Conservation (phyloP, 2,113 vertebrate species). For the Zosterops lateralis region DNA sequence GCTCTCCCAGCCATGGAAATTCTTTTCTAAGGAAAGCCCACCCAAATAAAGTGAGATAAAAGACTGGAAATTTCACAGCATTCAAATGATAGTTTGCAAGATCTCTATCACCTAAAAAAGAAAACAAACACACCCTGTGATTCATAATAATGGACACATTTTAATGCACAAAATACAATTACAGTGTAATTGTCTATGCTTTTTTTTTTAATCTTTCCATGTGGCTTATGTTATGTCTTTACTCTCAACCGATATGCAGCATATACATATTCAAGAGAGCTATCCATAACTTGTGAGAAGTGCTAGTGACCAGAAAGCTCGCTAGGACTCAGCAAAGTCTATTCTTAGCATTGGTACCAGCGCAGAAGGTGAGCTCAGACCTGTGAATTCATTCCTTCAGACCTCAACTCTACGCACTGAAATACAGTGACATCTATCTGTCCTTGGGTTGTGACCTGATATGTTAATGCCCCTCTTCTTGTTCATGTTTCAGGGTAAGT, state of each 20-base stretch:
- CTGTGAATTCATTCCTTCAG: background rate
- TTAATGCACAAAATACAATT: background rate
- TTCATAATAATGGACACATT: background rate
- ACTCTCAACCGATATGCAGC: background rate
- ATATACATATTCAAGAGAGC: background rate
- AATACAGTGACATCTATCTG: background rate
- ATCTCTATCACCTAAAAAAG: background rate
- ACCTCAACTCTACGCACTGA: background rate
- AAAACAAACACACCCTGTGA: background rate
- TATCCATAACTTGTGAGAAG: background rate
- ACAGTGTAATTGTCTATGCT: background rate
- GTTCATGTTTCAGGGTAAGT: background rate
- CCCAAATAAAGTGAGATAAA: background rate
- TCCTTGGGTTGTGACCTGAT: background rate
- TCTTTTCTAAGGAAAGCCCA: background rate
- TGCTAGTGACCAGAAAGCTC: background rate
- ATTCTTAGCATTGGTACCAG: background rate
- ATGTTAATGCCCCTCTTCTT: background rate
- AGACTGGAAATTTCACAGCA: background rate
- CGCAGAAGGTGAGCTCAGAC: background rate
- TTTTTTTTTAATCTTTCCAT: background rate
- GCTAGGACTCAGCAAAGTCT: background rate
- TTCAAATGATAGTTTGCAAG: background rate
- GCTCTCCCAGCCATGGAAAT: background rate
- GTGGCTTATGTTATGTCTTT: background rate